Evolutionary conservation across 2,888 invertebrate genomes (phyloP).

Genomic region (Dicyrtomina minuta): DNA sequence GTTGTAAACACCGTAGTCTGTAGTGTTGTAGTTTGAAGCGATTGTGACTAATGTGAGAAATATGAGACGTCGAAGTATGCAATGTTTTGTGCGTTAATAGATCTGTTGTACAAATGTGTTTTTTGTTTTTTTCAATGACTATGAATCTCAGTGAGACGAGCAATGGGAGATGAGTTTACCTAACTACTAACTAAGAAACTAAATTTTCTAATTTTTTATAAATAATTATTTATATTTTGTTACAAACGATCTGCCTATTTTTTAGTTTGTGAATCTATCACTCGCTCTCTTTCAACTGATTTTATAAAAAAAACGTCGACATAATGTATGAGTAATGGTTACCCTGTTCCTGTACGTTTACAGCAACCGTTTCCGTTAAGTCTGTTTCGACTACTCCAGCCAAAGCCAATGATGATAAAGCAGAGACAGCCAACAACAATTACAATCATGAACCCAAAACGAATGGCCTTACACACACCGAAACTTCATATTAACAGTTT

Average conservation of each 20-base stretch:
- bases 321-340: neutral
- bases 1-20: neutral
- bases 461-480: slow-evolving; percentile 4
- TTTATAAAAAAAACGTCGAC: too few relatives aligned
- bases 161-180: too few relatives aligned
- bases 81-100: neutral
- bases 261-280: too few relatives aligned
- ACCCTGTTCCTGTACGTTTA: neutral
- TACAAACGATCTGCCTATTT: too few relatives aligned
- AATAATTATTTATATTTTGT: too few relatives aligned
- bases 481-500: neutral
- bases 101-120: too few relatives aligned
- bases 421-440: neutral
- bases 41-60: neutral
- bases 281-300: too few relatives aligned
- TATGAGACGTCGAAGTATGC: neutral
- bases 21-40: too few relatives aligned
- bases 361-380: neutral
- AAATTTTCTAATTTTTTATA: too few relatives aligned
- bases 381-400: slow-evolving; percentile 9
- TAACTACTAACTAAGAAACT: too few relatives aligned
- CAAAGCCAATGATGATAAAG: neutral
- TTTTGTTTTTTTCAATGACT: too few relatives aligned
- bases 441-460: neutral
- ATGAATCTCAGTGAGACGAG: too few relatives aligned